Conservation (phyloP, 2,113 vertebrate genomes). For the Garra rufa region DNA sequence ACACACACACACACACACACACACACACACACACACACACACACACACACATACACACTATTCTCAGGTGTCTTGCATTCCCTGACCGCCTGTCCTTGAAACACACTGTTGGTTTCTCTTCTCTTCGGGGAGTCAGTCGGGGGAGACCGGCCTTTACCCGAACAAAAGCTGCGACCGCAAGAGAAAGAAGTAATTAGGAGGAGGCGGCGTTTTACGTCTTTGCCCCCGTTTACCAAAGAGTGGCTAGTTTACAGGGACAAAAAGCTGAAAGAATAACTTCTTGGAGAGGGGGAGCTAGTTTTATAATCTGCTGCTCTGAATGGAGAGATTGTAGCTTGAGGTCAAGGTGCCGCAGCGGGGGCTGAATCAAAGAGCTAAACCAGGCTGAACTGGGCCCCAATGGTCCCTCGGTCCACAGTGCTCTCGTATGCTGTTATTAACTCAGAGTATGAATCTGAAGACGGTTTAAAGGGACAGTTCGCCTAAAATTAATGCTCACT, state of each 20-base stretch:
- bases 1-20: too few species aligned
- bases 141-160: slow-evolving; percentile 50
- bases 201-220: slow-evolving; percentile 59
- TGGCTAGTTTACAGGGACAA: slow-evolving; percentile 1
- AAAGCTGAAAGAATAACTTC: slow-evolving; percentile 67
- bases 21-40: too few species aligned
- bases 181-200: slow-evolving; percentile 69
- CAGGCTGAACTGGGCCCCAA: slow-evolving; percentile 52
- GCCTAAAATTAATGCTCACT: neutral
- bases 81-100: neutral
- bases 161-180: slow-evolving; percentile 65
- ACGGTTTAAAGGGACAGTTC: neutral
- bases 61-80: slow-evolving; percentile 18
- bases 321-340: slow-evolving; percentile 55
- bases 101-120: slow-evolving; percentile 20
- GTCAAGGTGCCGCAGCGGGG: slow-evolving; percentile 64
- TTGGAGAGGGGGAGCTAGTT: slow-evolving; percentile 64
- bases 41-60: slow-evolving; percentile 6
- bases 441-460: neutral
- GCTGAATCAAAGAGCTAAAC: slow-evolving; percentile 67
- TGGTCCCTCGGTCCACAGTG: neutral
- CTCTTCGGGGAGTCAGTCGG: too few species aligned
- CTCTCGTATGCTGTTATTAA: neutral
- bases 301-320: slow-evolving; percentile 66
- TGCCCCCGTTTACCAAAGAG: slow-evolving; percentile 17